Conservation (phyloP, 30 jellyfish, hydroid and myxozoan species). For the Aurelia aurita region DNA sequence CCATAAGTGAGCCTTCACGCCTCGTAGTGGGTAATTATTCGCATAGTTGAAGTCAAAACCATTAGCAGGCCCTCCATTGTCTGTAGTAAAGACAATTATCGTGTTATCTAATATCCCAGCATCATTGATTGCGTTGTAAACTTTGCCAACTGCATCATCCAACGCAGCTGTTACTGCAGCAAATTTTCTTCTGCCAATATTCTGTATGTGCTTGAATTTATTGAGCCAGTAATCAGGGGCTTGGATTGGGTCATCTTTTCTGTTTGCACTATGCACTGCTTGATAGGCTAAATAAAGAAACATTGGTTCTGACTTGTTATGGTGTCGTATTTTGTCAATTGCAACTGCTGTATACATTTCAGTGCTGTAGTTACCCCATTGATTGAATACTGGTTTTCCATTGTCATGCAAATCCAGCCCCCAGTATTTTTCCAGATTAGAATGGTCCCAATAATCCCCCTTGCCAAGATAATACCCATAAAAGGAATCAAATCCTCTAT, state of each 20-base stretch:
- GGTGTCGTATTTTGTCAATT: conserved; percentile 55
- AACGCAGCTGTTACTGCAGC: conserved; percentile 95
- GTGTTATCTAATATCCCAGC: conserved; percentile 89
- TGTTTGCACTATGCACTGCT: conserved; percentile 97
- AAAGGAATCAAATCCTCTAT: conserved; percentile 93
- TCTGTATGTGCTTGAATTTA: conserved; percentile 71
- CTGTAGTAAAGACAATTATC: conserved; percentile 87
- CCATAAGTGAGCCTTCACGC: conserved; percentile 89
- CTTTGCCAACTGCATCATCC: conserved; percentile 90
- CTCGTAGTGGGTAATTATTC: conserved; percentile 87
- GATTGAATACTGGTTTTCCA: conserved; percentile 87
- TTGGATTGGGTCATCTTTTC: conserved; percentile 85
- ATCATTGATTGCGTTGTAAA: conserved; percentile 44
- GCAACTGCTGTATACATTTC: conserved; percentile 90
- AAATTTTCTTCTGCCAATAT: conserved; percentile 85
- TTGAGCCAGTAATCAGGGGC: conserved; percentile 87
- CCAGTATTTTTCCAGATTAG: conserved; percentile 80
- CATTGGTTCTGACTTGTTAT: conserved; percentile 82
- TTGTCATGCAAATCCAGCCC: conserved; percentile 95
- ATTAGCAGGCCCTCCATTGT: conserved; percentile 98
- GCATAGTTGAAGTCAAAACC: conserved; percentile 96
- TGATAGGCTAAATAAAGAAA: conserved; percentile 92
- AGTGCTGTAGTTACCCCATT: conserved; percentile 95
- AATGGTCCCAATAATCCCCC: conserved; percentile 96
- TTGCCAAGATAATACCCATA: conserved; percentile 95